Conservation (phyloP, 2,113 vertebrate species). For the Scomber japonicus region DNA sequence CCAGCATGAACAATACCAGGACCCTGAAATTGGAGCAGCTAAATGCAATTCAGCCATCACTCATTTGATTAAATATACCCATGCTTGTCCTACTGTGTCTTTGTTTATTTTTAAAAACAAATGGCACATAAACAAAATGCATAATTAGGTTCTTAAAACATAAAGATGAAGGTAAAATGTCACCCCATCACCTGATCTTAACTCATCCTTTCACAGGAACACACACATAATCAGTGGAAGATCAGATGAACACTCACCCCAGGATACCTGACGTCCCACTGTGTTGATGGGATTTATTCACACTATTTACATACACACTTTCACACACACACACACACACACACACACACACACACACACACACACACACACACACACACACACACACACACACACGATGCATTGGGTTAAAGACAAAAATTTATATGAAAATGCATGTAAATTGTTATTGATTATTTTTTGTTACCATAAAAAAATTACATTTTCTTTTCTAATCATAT, state of each 20-base stretch:
- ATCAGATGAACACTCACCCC: slow-evolving; percentile 37
- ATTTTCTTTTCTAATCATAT: background rate
- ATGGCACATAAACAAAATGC: background rate
- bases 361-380: slow-evolving; percentile 12
- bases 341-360: slow-evolving; percentile 5
- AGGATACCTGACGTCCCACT: slow-evolving; percentile 40
- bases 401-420: background rate
- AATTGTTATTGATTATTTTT: background rate
- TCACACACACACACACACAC: slow-evolving; percentile 10
- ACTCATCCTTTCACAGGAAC: background rate
- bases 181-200: background rate
- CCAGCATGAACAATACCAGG: too few species aligned
- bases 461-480: background rate
- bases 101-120: background rate
- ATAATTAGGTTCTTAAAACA: background rate
- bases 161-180: background rate
- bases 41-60: too few species aligned
- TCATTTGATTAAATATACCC: background rate
- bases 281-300: slow-evolving; percentile 58
- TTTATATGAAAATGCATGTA: background rate
- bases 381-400: slow-evolving; percentile 4
- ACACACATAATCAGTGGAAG: slow-evolving; percentile 17
- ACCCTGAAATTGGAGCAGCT: background rate
- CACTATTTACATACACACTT: slow-evolving; percentile 1
- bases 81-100: background rate